These are phyloP conservation scores for Sarcophilus harrisii DNA, from an alignment of 2,797 vertebrate species.

Conservation along the genomic window DNA sequence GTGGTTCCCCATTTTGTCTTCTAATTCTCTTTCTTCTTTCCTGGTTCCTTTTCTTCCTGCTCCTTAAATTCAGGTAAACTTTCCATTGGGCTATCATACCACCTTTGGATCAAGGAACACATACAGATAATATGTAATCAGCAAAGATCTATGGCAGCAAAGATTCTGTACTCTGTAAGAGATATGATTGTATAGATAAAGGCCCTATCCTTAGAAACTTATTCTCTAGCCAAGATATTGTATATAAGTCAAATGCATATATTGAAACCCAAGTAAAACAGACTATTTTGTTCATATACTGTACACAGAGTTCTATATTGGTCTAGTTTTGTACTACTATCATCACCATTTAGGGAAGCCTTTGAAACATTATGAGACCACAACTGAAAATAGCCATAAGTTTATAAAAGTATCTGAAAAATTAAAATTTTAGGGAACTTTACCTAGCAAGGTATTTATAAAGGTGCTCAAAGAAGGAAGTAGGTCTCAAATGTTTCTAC, in stretches of 20 bases:
- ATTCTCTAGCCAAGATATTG: not conserved
- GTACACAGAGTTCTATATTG: not conserved
- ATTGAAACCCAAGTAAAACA: not conserved
- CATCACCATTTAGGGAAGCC: not conserved
- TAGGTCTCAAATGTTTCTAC: not conserved
- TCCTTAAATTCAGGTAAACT: not conserved
- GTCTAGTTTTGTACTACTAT: not conserved
- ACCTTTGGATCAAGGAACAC: not conserved
- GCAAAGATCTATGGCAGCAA: not conserved
- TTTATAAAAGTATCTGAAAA: conserved; percentile 6
- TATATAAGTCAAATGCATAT: not conserved
- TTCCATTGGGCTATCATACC: not conserved
- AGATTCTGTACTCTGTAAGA: not conserved
- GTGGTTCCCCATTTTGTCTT: not conserved
- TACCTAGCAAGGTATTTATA: not conserved
- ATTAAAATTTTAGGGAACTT: not conserved
- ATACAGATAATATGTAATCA: not conserved
- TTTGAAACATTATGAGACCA: not conserved
- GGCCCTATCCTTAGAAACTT: not conserved
- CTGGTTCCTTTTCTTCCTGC: not conserved
- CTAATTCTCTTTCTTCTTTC: not conserved
- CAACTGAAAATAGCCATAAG: not conserved
- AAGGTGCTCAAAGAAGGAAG: not conserved
- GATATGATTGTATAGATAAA: not conserved
- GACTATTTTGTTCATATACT: not conserved